Conservation (phyloP, 2,797 vertebrate species). For the Rhodeus uyekii region DNA sequence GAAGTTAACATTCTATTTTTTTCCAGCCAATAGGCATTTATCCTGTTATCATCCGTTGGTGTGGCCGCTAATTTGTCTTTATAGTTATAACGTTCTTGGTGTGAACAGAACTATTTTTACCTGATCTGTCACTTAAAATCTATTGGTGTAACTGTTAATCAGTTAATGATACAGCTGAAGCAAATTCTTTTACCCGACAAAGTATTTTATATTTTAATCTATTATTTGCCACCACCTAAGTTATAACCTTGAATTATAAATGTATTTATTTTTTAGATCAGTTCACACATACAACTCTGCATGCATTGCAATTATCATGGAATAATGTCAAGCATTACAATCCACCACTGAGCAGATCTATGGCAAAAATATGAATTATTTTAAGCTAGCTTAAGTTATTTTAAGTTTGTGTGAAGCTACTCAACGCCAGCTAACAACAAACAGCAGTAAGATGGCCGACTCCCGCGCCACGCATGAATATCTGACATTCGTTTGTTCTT, state of each 20-base stretch:
- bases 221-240: too few relatives aligned
- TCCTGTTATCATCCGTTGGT: too few relatives aligned
- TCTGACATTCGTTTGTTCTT: constrained; percentile 42
- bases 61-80: too few relatives aligned
- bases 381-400: too few relatives aligned
- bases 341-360: not conserved
- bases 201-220: not conserved
- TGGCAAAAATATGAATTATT: not conserved
- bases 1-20: too few relatives aligned
- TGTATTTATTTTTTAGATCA: not conserved
- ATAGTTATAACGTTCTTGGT: too few relatives aligned
- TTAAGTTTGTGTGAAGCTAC: too few relatives aligned
- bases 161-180: not conserved
- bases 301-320: constrained; percentile 6
- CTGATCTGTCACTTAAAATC: not conserved
- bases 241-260: too few relatives aligned
- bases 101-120: not conserved
- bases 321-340: constrained; percentile 11
- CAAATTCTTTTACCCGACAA: not conserved
- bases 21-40: too few relatives aligned
- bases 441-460: constrained; percentile 43
- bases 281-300: not conserved
- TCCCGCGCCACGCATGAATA: constrained; percentile 8
- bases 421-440: constrained; percentile 48
- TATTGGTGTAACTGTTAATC: not conserved